A percentile compares a stretch with the other conserved stretches of the same genome.
phyloP scores from a whole-genome alignment of 2,888 invertebrate species.

The Liposcelis brunnea region DNA sequence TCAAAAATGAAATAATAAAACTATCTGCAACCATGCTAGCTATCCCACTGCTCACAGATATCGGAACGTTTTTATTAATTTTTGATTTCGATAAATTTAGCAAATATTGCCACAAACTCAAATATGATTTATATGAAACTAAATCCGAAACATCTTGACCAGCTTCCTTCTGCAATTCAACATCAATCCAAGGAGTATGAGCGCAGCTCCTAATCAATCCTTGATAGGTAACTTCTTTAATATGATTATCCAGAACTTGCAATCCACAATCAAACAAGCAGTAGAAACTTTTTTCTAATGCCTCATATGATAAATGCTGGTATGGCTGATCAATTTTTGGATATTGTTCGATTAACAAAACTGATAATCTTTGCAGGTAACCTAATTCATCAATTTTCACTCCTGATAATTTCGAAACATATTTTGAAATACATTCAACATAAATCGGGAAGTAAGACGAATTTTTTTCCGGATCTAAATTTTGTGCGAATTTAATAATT shows the following conservation, averaged over 20 bases:
- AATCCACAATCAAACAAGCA: not conserved
- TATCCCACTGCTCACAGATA: not conserved
- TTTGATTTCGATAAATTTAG: not conserved
- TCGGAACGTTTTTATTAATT: too few species aligned
- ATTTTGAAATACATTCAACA: not conserved
- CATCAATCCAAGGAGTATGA: not conserved
- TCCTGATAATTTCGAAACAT: not conserved
- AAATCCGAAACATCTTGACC: not conserved
- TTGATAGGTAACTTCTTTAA: not conserved
- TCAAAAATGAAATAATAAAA: not conserved
- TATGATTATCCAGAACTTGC: not conserved
- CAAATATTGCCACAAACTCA: not conserved
- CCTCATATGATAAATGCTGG: not conserved
- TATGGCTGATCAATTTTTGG: not conserved
- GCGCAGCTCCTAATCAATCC: slow-evolving; percentile 1
- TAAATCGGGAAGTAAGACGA: not conserved
- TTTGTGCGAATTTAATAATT: too few species aligned
- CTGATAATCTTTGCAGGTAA: not conserved
- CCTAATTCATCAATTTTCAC: not conserved
- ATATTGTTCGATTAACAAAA: not conserved
- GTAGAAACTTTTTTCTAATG: not conserved
- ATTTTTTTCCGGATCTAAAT: not conserved
- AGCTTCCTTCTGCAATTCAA: not conserved
- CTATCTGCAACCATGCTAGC: not conserved
- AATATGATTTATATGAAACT: not conserved